These are phyloP conservation scores for Aldabrachelys gigantea DNA, from an alignment of 2,113 vertebrate species.

Conservation along the genomic window DNA sequence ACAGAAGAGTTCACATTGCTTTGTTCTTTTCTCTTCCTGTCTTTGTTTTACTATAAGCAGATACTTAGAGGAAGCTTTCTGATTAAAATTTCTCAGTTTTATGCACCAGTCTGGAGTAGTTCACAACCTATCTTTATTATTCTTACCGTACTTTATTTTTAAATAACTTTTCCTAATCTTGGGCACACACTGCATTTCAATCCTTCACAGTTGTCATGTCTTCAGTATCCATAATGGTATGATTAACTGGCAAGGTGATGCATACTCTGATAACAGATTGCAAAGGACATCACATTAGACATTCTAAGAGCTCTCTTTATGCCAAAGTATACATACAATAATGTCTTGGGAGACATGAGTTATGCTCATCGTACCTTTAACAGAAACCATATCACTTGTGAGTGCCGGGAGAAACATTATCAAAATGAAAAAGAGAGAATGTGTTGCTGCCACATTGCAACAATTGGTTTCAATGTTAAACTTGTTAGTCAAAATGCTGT, in stretches of 20 bases:
- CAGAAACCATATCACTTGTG: slow-evolving; percentile 42
- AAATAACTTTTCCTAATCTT: slow-evolving; percentile 67
- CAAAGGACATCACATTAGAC: slow-evolving; percentile 76
- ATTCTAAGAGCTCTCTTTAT: slow-evolving; percentile 72
- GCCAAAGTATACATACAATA: slow-evolving; percentile 71
- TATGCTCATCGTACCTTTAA: slow-evolving; percentile 72
- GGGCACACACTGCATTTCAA: slow-evolving; percentile 54
- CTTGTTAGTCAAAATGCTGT: slow-evolving; percentile 78
- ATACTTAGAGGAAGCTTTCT: slow-evolving; percentile 25
- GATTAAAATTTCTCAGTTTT: slow-evolving; percentile 19
- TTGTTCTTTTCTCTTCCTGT: slow-evolving; percentile 25
- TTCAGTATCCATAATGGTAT: slow-evolving; percentile 72
- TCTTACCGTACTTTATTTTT: slow-evolving; percentile 37
- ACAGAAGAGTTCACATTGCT: background rate
- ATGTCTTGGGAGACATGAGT: slow-evolving; percentile 74
- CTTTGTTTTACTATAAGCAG: background rate
- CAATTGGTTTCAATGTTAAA: slow-evolving; percentile 76
- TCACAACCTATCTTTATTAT: slow-evolving; percentile 9
- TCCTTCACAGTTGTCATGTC: slow-evolving; percentile 68
- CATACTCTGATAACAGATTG: slow-evolving; percentile 76
- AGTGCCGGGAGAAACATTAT: slow-evolving; percentile 74
- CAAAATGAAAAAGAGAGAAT: slow-evolving; percentile 77
- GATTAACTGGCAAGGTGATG: slow-evolving; percentile 77
- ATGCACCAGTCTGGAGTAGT: background rate
- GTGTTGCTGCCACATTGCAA: slow-evolving; percentile 67